Percentiles rank a stretch among this genome's conserved stretches.
phyloP scores from a whole-genome alignment of 2,797 vertebrate species.

The Sebastolobus altivelis region DNA sequence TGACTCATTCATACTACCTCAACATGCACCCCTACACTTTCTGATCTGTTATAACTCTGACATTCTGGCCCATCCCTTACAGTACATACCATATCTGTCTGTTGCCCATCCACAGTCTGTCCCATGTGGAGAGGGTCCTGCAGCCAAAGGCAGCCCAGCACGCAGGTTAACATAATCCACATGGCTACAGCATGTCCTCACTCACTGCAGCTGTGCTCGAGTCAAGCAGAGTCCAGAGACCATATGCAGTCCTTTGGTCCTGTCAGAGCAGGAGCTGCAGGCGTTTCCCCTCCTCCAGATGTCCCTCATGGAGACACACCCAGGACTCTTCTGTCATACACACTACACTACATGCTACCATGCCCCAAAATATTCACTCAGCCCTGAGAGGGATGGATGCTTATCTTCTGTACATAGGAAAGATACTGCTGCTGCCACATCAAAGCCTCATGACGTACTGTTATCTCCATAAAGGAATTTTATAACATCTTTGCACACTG shows the following conservation, averaged over 20 bases:
- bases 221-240: constrained; percentile 43
- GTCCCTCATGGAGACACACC: constrained; percentile 52
- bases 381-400: neutral
- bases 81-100: constrained; percentile 59
- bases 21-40: neutral
- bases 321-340: constrained; percentile 37
- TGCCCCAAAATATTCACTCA: constrained; percentile 28
- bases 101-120: constrained; percentile 50
- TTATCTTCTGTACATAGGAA: constrained; percentile 1
- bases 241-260: constrained; percentile 33
- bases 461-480: neutral
- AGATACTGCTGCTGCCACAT: constrained; percentile 15
- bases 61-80: neutral
- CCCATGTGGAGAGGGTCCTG: constrained; percentile 62
- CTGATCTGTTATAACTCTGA: neutral
- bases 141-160: constrained; percentile 57
- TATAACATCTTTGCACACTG: neutral
- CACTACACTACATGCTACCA: constrained; percentile 15
- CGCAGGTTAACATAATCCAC: constrained; percentile 62
- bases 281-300: constrained; percentile 53
- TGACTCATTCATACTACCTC: neutral
- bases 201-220: constrained; percentile 41
- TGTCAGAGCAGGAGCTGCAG: constrained; percentile 35
- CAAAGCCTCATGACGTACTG: constrained; percentile 4
- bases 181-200: constrained; percentile 66